These are phyloP conservation scores for Cacoxenus indagator DNA, from an alignment of 2,888 invertebrate genomes.

Conservation along the genomic window DNA sequence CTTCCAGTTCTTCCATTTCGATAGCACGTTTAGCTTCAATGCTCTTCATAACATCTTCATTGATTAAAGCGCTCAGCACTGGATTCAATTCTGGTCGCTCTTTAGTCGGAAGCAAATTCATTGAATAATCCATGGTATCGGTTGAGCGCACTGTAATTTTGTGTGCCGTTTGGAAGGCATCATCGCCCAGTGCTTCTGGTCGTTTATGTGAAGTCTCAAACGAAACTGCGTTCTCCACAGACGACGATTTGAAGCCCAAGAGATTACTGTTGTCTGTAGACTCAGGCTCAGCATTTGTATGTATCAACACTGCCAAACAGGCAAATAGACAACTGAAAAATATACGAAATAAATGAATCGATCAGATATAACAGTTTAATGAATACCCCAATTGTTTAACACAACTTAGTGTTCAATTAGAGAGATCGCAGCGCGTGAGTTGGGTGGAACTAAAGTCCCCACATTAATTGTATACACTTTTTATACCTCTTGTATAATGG, in stretches of 20 bases:
- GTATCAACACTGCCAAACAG: conserved; percentile 52
- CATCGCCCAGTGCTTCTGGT: conserved; percentile 68
- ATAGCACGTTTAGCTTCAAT: conserved; percentile 71
- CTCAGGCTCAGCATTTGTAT: conserved; percentile 36
- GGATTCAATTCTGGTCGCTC: conserved; percentile 70
- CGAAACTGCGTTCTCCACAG: conserved; percentile 35
- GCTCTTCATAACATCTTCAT: conserved; percentile 73
- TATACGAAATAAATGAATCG: not conserved
- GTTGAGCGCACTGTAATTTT: conserved; percentile 55
- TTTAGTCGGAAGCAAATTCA: conserved; percentile 68
- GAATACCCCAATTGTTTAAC: too few relatives aligned
- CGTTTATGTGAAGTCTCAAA: conserved; percentile 84
- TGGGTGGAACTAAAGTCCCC: not conserved
- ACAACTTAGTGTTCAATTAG: not conserved
- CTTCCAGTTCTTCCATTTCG: conserved; percentile 62
- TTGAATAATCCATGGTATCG: conserved; percentile 52
- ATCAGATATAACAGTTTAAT: too few relatives aligned
- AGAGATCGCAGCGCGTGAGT: not conserved
- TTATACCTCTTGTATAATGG: not conserved
- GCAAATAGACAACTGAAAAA: conserved; percentile 54
- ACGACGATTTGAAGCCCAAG: conserved; percentile 30
- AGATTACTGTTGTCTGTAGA: conserved; percentile 15
- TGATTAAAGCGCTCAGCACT: conserved; percentile 70
- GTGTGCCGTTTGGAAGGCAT: conserved; percentile 66
- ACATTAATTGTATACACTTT: not conserved